Evolutionary conservation across 2,888 invertebrate species (phyloP).

Genomic region (Campopleginae sp.): DNA sequence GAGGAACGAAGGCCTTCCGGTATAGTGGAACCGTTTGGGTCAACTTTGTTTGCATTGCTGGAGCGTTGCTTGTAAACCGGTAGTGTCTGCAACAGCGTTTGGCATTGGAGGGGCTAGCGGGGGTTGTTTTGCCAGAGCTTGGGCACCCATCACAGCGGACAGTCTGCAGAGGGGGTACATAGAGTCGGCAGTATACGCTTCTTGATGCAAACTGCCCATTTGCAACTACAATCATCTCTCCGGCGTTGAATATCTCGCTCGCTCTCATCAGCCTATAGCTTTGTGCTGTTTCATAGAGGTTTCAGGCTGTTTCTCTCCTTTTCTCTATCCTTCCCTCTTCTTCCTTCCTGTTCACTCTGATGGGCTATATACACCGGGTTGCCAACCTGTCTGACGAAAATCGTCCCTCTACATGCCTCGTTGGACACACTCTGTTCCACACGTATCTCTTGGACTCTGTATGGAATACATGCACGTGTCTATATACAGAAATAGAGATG

Average conservation of each 20-base stretch:
- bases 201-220: constrained; percentile 84
- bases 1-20: constrained; percentile 61
- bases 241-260: constrained; percentile 76
- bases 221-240: constrained; percentile 83
- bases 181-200: constrained; percentile 71
- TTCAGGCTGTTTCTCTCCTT: constrained; percentile 24
- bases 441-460: constrained; percentile 35
- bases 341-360: constrained; percentile 10
- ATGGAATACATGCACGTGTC: constrained; percentile 7
- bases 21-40: constrained; percentile 77
- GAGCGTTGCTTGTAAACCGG: constrained; percentile 75
- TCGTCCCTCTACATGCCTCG: constrained; percentile 38
- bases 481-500: background rate
- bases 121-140: constrained; percentile 31
- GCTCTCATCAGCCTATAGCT: constrained; percentile 26
- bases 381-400: constrained; percentile 60
- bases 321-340: constrained; percentile 29
- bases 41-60: constrained; percentile 83
- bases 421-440: constrained; percentile 59
- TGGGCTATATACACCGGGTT: constrained; percentile 41
- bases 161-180: constrained; percentile 32
- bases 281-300: constrained; percentile 37
- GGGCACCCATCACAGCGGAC: constrained; percentile 39
- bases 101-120: constrained; percentile 21
- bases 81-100: constrained; percentile 59